These are phyloP conservation scores for Rhinatrema bivittatum DNA, from an alignment of 2,797 vertebrate genomes.

Conservation along the genomic window DNA sequence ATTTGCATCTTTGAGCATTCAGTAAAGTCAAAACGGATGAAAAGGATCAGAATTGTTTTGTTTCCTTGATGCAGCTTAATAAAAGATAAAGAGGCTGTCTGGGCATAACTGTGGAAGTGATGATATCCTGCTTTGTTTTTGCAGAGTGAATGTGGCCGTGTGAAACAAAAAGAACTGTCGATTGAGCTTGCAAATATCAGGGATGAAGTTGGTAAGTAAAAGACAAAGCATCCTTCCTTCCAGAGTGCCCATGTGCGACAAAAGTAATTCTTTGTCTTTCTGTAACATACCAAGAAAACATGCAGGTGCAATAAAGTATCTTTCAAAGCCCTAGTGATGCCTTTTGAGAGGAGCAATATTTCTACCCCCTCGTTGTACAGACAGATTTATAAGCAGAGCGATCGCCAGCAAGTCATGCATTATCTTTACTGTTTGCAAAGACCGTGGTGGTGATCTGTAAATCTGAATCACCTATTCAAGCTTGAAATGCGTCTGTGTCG, in stretches of 20 bases:
- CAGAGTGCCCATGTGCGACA: conserved; percentile 6
- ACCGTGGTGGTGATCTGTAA: background rate
- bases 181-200: conserved; percentile 84
- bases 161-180: conserved; percentile 85
- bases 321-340: background rate
- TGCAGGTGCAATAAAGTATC: background rate
- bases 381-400: background rate
- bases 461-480: background rate
- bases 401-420: background rate
- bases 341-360: background rate
- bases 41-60: too few species aligned
- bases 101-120: too few species aligned
- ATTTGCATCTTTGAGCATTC: too few species aligned
- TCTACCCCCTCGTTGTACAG: background rate
- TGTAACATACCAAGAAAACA: background rate
- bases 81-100: too few species aligned
- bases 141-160: conserved; percentile 80
- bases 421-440: conserved; percentile 2
- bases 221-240: too few species aligned
- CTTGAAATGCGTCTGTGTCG: background rate
- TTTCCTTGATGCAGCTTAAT: too few species aligned
- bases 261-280: conserved; percentile 3
- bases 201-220: conserved; percentile 96
- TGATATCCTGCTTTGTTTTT: conserved; percentile 51
- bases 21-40: too few species aligned